Evolutionary conservation across 92 coral and sea anemone genomes (phyloP).

Genomic region (Anthopleura xanthogrammica): DNA sequence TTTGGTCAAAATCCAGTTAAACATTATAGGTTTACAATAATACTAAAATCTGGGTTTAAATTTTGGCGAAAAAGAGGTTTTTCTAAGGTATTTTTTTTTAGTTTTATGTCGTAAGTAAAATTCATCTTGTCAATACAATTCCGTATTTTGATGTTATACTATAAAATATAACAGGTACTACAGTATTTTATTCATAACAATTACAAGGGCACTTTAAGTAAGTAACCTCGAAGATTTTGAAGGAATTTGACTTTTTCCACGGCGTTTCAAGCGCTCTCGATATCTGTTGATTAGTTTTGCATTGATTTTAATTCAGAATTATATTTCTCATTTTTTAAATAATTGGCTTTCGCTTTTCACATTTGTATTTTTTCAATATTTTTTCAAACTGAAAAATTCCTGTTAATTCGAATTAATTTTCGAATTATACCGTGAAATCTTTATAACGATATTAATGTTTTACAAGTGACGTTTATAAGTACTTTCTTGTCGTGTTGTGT

Average conservation of each 20-base stretch:
- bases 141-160: conserved; percentile 27
- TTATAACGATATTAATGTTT: neutral
- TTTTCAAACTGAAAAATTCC: neutral
- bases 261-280: neutral
- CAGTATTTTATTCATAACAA: conserved; percentile 12
- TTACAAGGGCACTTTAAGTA: neutral
- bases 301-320: neutral
- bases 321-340: no score
- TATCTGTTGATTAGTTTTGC: neutral
- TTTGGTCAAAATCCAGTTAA: neutral
- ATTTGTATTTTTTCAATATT: no score
- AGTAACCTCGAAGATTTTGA: neutral
- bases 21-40: neutral
- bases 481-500: neutral
- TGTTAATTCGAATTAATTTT: neutral
- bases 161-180: conserved; percentile 21
- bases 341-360: no score
- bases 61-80: neutral
- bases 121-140: neutral
- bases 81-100: neutral
- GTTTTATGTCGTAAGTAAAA: neutral
- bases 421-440: neutral
- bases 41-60: neutral
- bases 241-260: neutral
- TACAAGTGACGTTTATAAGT: neutral